phyloP scores from a whole-genome alignment of 2,797 vertebrate genomes.

The Hybognathus amarus region DNA sequence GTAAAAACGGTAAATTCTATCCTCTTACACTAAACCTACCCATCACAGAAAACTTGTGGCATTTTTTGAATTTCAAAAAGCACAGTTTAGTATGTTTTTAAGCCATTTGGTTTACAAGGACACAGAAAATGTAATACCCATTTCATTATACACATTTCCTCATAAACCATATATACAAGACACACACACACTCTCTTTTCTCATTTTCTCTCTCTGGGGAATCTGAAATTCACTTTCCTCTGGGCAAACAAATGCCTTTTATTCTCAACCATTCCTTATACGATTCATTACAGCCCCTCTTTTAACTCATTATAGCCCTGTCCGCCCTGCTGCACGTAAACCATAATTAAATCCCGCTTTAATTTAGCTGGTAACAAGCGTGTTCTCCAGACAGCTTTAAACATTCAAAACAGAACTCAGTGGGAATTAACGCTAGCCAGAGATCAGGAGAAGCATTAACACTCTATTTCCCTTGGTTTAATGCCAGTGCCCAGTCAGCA shows the following conservation, averaged over 20 bases:
- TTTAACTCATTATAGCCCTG: slow-evolving; percentile 60
- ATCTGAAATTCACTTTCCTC: background rate
- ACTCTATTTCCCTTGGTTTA: slow-evolving; percentile 33
- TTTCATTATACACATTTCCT: too few relatives aligned
- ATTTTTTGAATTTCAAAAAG: too few relatives aligned
- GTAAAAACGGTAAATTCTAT: too few relatives aligned
- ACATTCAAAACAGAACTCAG: slow-evolving; percentile 45
- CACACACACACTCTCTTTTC: background rate
- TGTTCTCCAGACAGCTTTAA: slow-evolving; percentile 57
- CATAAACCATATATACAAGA: background rate
- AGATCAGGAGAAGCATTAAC: slow-evolving; percentile 33
- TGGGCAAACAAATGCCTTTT: slow-evolving; percentile 26
- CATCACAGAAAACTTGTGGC: too few relatives aligned
- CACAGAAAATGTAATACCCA: too few relatives aligned
- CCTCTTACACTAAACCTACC: too few relatives aligned
- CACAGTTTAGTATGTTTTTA: too few relatives aligned
- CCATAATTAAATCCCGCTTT: slow-evolving; percentile 63
- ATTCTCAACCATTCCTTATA: background rate
- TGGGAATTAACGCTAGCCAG: slow-evolving; percentile 7
- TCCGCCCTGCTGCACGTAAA: slow-evolving; percentile 61
- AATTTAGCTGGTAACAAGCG: slow-evolving; percentile 65
- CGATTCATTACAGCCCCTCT: slow-evolving; percentile 35
- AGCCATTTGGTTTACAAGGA: too few relatives aligned
- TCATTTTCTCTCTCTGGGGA: background rate
- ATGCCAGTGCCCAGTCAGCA: slow-evolving; percentile 26